These are phyloP conservation scores for Myoxocephalus aenaeus DNA, from an alignment of 2,797 vertebrate species.

Conservation along the genomic window DNA sequence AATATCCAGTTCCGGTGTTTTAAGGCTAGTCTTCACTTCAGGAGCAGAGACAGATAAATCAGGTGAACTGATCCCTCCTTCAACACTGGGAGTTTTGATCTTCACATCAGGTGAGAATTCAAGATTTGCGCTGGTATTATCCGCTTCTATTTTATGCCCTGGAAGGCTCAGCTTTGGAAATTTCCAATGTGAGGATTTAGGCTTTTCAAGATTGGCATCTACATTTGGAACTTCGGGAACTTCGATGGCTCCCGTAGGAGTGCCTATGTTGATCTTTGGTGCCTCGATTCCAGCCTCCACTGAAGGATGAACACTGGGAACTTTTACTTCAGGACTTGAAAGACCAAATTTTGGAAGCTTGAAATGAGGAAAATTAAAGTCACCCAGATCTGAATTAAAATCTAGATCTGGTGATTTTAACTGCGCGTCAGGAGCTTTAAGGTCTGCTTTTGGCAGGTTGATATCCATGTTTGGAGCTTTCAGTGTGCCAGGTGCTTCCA, in stretches of 20 bases:
- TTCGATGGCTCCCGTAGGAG: slow-evolving; percentile 19
- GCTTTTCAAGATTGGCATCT: slow-evolving; percentile 47
- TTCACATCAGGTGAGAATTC: slow-evolving; percentile 35
- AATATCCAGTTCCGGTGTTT: slow-evolving; percentile 28
- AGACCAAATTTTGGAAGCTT: slow-evolving; percentile 66
- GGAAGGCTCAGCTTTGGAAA: slow-evolving; percentile 57
- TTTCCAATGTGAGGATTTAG: slow-evolving; percentile 58
- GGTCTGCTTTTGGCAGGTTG: slow-evolving; percentile 28
- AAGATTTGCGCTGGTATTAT: slow-evolving; percentile 32
- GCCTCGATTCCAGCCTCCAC: slow-evolving; percentile 47
- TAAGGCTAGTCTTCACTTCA: slow-evolving; percentile 28
- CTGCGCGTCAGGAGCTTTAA: slow-evolving; percentile 47
- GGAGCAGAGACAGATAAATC: slow-evolving; percentile 32
- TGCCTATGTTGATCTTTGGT: slow-evolving; percentile 39
- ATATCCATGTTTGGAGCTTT: slow-evolving; percentile 49
- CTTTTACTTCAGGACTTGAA: slow-evolving; percentile 53
- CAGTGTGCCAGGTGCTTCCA: slow-evolving; percentile 46
- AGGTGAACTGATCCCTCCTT: slow-evolving; percentile 30
- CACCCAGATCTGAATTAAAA: slow-evolving; percentile 60
- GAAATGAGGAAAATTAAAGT: slow-evolving; percentile 71
- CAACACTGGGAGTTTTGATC: slow-evolving; percentile 38
- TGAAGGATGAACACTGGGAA: slow-evolving; percentile 46
- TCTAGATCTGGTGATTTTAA: slow-evolving; percentile 65
- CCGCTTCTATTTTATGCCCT: slow-evolving; percentile 33
- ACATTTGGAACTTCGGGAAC: slow-evolving; percentile 46